Evolutionary conservation across 2,888 invertebrate species (phyloP), one percentile per base, ranked within the genome.

Genomic region (Prosopocoilus inquinatus): DNA sequence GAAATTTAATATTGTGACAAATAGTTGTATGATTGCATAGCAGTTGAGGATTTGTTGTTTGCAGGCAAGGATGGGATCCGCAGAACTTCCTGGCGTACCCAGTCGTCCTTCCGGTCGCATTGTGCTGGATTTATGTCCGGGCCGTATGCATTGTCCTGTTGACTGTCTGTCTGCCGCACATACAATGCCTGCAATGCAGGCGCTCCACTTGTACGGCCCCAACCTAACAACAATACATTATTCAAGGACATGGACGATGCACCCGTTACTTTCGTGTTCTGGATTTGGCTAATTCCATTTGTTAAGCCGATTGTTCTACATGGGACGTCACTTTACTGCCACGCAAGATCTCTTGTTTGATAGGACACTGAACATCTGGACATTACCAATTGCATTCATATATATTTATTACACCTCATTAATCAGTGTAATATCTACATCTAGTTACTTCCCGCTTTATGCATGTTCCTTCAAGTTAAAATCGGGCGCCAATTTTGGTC

Each of bases 121-220:
- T 74, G 75, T 74, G 66, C 72, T 63, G 67, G 68, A 75, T 75
- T 75, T 75, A 75, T 75, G 73, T 71, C 68, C 72, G 70, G 70
- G 69, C 63, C 59, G 52, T 55, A 46, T 67, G 72, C 70, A 73
- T 72, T 74, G 73, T 73, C 72, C 72, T 70, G 70, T 69, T 70
- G 70, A 71, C 69, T 73, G 72, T 71, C 71, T 67, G 67, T 65
- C 57, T 53, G 53, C 58, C 67, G 67, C 67, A 69, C 67, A 72
- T 64, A 73, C 70, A 71, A 72, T 69, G 67, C 70, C 72, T 67
- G 73, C 72, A 73, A 65, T 72, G 72, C 72, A 71, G 70, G 68
- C 65, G 63, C 64, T 63, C 61, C 59, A 64, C 62, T 67, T 64
- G 65, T 67, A 63, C 35, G 43, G 52, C 47, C 57, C 53, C 46